Conservation (phyloP, 2,113 vertebrate genomes). For the Brienomyrus brachyistius region DNA sequence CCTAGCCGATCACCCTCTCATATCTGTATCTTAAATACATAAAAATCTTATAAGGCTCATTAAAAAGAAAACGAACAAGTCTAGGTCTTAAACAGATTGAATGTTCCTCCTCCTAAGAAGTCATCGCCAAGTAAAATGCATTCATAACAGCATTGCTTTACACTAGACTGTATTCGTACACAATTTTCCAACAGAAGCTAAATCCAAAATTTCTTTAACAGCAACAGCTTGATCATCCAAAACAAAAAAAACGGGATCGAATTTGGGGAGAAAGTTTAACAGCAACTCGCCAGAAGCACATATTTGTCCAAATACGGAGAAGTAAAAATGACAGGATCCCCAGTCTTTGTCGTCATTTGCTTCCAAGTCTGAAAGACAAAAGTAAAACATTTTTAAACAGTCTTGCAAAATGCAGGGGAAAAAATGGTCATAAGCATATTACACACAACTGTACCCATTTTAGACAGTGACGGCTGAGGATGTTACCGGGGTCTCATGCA, state of each 20-base stretch:
- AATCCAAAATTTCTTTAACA: background rate
- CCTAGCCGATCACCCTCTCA: background rate
- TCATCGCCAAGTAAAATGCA: background rate
- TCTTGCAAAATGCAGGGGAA: background rate
- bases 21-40: background rate
- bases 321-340: background rate
- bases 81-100: background rate
- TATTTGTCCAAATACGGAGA: background rate
- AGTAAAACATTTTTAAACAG: background rate
- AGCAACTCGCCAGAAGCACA: background rate
- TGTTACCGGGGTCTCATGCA: background rate
- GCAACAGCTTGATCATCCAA: background rate
- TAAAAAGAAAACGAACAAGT: background rate
- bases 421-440: background rate
- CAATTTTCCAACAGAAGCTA: background rate
- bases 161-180: background rate
- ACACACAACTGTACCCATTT: background rate
- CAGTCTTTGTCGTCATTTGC: slow-evolving; percentile 49
- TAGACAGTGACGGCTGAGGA: background rate
- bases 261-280: background rate
- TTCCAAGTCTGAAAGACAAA: slow-evolving; percentile 48
- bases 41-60: background rate
- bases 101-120: background rate
- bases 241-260: background rate
- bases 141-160: background rate